Evolutionary conservation across 2,888 invertebrate species (phyloP), one percentile per base, ranked within the genome.

Genomic region (Cheilosia urbana): DNA sequence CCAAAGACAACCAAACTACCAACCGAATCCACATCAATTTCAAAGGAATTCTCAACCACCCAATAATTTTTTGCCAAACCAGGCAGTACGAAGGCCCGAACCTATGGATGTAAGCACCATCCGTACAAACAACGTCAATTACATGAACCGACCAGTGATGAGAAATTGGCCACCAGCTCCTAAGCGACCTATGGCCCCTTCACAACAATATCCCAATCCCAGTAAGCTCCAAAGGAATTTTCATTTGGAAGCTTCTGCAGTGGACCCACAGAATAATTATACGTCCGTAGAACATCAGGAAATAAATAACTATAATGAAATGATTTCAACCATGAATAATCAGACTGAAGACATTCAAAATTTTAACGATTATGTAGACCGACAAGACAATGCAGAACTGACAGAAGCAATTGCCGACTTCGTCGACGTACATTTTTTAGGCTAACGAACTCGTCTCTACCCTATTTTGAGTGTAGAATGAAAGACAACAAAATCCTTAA

Each of bases 141-240:
- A 77, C 19, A 76, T 68, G 63, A 87, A 83, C 45, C 42, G 69
- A 4, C 80, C 71, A 53, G 45, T 24, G 27, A 42, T 21, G n/a
- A 68, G 73, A 13, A 51, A 71, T 21, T 55, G 79, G 42, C 87
- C 79, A 45, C 79, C 83, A 17, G 76, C 27, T 27, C 27, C 76
- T 15, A 49, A 55, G n/a, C 47, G 69, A 30, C 69, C 58, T 21
- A 57, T 47, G 58, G 24, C 19, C 27, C 30, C 69, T 17, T 47
- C 57, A 47, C 42, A 34, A 15, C 45, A 69, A 34, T 17, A 34
- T 69, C 30, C 63, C 30, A 27, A 57, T 34, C 62, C 78, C 7
- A 49, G 37, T 17, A 77, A 82, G 17, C 21, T 55, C 4, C 65
- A 82, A 58, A 49, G 83, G n/a, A 77, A 77, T 55, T 83, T 78